Evolutionary conservation across 2,113 vertebrate species (phyloP).

Genomic region (Heliornis fulica): DNA sequence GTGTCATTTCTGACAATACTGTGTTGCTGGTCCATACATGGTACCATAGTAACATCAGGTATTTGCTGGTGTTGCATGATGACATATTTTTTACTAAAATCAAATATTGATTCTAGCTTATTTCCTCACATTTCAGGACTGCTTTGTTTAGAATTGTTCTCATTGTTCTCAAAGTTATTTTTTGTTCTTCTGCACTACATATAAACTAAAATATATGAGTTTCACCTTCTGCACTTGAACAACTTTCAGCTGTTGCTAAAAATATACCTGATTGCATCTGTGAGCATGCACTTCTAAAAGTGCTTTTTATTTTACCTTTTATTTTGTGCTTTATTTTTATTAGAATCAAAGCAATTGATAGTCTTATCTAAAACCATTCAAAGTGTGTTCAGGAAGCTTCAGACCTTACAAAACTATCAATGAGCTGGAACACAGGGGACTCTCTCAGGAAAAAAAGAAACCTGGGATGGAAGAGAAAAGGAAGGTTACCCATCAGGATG

Average conservation of each 20-base stretch:
- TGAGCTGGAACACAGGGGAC: neutral
- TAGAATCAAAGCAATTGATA: neutral
- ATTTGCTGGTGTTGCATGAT: neutral
- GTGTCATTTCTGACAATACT: neutral
- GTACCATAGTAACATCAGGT: accelerated
- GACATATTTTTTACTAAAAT: neutral
- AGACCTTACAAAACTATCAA: neutral
- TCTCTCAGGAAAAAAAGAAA: neutral
- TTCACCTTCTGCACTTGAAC: neutral
- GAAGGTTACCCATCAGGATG: neutral
- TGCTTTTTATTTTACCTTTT: neutral
- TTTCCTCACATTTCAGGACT: neutral
- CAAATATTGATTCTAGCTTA: neutral
- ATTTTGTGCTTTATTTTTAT: neutral
- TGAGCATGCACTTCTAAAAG: neutral
- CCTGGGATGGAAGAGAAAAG: neutral
- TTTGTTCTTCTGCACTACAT: neutral
- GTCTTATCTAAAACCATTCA: neutral
- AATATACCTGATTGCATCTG: neutral
- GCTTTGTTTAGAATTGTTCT: neutral
- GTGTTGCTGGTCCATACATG: neutral
- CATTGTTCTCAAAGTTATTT: neutral
- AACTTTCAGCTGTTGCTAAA: neutral
- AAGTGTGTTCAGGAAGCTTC: neutral
- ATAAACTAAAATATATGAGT: neutral